Conservation (phyloP, 2,888 invertebrate genomes). For the Cheilosia scutellata region DNA sequence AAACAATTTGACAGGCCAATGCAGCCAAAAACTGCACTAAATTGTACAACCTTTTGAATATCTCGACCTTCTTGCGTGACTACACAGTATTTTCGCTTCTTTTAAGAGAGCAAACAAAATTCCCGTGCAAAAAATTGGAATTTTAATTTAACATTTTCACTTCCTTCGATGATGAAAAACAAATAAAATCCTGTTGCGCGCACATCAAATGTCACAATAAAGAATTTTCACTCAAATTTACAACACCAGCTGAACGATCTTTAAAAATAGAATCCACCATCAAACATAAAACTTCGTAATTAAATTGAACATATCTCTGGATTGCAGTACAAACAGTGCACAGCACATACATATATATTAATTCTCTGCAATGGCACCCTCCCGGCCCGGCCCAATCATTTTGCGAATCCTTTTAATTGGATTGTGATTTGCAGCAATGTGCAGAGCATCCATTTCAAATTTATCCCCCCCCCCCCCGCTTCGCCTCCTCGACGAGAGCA, state of each 20-base stretch:
- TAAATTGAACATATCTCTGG: slow-evolving; percentile 42
- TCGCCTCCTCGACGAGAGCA: not conserved
- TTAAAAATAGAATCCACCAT: slow-evolving; percentile 31
- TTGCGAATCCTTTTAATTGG: slow-evolving; percentile 59
- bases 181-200: slow-evolving; percentile 13
- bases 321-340: not conserved
- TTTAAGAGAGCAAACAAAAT: no score
- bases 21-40: no score
- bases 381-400: slow-evolving; percentile 12
- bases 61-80: no score
- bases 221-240: slow-evolving; percentile 22
- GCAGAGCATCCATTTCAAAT: slow-evolving; percentile 3
- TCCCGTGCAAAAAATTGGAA: slow-evolving; percentile 17
- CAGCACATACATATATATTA: slow-evolving; percentile 21
- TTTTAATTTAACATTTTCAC: slow-evolving; percentile 28
- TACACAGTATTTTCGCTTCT: no score
- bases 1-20: no score
- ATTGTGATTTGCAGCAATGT: slow-evolving; percentile 38
- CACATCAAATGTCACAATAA: slow-evolving; percentile 46
- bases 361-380: slow-evolving; percentile 26
- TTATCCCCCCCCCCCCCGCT: not conserved
- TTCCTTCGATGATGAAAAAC: slow-evolving; percentile 7
- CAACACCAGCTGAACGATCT: slow-evolving; percentile 41
- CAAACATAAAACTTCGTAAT: slow-evolving; percentile 16
- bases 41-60: no score